Evolutionary conservation across 2,888 invertebrate species (phyloP).

Genomic region (Sarcophaga variegata): DNA sequence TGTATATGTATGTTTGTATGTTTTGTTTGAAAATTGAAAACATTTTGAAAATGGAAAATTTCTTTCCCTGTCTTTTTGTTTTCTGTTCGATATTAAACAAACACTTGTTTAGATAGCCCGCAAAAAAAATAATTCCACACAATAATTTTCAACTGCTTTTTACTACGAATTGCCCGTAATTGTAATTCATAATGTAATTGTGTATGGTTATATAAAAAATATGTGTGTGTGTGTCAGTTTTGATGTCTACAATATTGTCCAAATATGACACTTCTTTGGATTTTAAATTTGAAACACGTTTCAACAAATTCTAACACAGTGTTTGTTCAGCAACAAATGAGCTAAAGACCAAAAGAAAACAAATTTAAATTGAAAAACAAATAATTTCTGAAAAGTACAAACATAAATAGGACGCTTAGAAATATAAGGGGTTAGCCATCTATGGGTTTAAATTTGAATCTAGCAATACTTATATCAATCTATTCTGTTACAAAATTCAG

Average conservation of each 20-base stretch:
- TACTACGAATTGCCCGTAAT: constrained; percentile 13
- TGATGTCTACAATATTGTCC: background rate
- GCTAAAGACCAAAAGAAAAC: background rate
- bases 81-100: background rate
- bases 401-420: background rate
- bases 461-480: too few relatives aligned
- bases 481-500: too few relatives aligned
- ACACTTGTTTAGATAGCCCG: constrained; percentile 56
- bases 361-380: background rate
- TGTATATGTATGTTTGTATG: background rate
- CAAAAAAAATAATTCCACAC: constrained; percentile 1
- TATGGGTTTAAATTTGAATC: too few relatives aligned
- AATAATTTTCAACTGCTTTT: constrained; percentile 2
- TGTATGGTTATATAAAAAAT: background rate
- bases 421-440: background rate
- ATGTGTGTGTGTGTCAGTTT: background rate
- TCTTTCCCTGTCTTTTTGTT: background rate
- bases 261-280: constrained; percentile 17
- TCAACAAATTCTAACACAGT: constrained; percentile 49
- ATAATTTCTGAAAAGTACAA: constrained; percentile 4
- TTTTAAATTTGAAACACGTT: constrained; percentile 63
- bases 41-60: background rate
- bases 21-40: constrained; percentile 17
- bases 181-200: constrained; percentile 17
- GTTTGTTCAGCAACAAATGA: constrained; percentile 52